phyloP scores from a whole-genome alignment of 2,797 vertebrate species.

The Aulostomus chinensis region DNA sequence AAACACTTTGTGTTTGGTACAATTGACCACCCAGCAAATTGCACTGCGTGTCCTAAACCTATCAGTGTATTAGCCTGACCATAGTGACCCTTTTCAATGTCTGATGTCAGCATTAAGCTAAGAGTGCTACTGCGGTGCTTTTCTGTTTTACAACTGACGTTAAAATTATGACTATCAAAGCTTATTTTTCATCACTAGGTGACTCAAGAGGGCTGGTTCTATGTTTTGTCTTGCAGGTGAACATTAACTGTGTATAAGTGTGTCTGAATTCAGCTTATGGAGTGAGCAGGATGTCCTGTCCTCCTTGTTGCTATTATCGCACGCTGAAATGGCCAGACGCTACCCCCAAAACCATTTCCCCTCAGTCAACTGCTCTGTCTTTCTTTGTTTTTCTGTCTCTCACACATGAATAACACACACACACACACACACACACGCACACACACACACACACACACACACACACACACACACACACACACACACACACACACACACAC shows the following conservation, averaged over 20 bases:
- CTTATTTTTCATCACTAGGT: background rate
- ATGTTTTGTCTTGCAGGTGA: no score
- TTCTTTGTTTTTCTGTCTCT: slow-evolving; percentile 9
- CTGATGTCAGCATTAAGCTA: no score
- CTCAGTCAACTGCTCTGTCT: slow-evolving; percentile 58
- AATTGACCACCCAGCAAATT: no score
- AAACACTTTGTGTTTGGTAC: background rate
- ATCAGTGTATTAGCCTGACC: background rate
- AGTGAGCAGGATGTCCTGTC: slow-evolving; percentile 78
- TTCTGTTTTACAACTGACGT: no score
- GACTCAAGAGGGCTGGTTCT: no score
- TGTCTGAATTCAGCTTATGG: slow-evolving; percentile 23
- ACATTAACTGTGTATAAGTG: slow-evolving; percentile 2
- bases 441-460: slow-evolving; percentile 18
- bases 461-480: slow-evolving; percentile 12
- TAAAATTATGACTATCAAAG: no score
- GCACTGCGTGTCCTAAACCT: no score
- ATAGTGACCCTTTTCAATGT: background rate
- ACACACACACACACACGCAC: slow-evolving; percentile 15
- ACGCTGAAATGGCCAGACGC: slow-evolving; percentile 59
- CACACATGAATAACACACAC: slow-evolving; percentile 13
- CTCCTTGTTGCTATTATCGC: slow-evolving; percentile 70
- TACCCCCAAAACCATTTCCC: slow-evolving; percentile 65
- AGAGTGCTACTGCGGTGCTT: no score
- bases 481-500: slow-evolving; percentile 17